Evolutionary conservation across 2,888 invertebrate genomes (phyloP).

Genomic region (Tipula helvola): DNA sequence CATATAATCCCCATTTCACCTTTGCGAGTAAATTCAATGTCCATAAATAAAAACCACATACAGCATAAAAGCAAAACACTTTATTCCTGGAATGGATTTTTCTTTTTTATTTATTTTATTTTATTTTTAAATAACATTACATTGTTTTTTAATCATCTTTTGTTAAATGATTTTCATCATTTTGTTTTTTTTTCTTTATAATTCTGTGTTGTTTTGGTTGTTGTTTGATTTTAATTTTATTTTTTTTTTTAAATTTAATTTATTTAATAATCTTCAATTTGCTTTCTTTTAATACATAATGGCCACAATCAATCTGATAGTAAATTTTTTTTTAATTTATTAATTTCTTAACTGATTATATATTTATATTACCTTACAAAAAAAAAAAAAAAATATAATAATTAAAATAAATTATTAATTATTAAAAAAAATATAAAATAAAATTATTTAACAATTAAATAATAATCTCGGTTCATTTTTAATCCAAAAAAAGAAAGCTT

Average conservation of each 20-base stretch:
- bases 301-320: background rate
- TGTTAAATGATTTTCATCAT: background rate
- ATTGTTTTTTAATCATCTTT: background rate
- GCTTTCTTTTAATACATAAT: background rate
- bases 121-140: constrained; percentile 4
- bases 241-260: background rate
- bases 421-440: background rate
- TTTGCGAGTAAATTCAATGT: no score
- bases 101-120: background rate
- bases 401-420: background rate
- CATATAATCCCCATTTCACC: no score
- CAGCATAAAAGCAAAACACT: background rate
- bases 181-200: background rate
- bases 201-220: background rate
- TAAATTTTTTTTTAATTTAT: background rate
- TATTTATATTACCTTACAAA: background rate
- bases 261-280: background rate
- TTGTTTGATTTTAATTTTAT: background rate
- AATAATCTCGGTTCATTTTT: background rate
- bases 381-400: background rate
- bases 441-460: background rate
- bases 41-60: background rate
- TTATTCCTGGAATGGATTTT: background rate
- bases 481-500: background rate
- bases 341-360: background rate